A percentile compares a stretch with the other conserved stretches of the same genome.
Conservation (phyloP, 2,797 vertebrate species). For the Sebastes taczanowskii region DNA sequence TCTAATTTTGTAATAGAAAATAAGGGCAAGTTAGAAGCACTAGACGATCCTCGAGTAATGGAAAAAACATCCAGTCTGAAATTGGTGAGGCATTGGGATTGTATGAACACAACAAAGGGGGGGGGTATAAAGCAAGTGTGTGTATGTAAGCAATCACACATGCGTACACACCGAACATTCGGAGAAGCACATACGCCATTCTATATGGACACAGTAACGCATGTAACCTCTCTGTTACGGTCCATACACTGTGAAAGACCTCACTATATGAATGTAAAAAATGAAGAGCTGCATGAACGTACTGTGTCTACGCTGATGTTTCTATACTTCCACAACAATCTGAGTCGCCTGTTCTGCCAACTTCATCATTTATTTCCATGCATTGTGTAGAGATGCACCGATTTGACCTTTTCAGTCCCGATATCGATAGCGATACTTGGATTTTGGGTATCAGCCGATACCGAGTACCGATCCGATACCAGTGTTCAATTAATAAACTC, state of each 20-base stretch:
- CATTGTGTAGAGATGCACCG: not conserved
- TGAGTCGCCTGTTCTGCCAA: not conserved
- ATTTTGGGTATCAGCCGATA: too few species aligned
- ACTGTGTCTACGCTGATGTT: not conserved
- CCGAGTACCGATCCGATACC: too few species aligned
- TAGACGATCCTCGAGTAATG: conserved; percentile 72
- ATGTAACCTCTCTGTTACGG: not conserved
- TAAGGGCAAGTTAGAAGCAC: conserved; percentile 74
- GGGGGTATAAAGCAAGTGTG: conserved; percentile 6
- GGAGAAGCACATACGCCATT: not conserved
- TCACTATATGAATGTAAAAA: not conserved
- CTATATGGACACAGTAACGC: conserved; percentile 3
- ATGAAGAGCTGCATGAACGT: not conserved
- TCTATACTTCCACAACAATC: not conserved
- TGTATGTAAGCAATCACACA: not conserved
- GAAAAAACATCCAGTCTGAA: conserved; percentile 70
- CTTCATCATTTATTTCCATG: conserved; percentile 17
- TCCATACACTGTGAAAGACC: not conserved
- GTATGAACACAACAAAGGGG: conserved; percentile 56
- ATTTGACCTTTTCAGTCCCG: too few species aligned
- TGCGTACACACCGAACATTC: conserved; percentile 6
- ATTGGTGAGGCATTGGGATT: conserved; percentile 49
- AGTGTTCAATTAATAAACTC: too few species aligned
- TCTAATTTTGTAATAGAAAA: conserved; percentile 87
- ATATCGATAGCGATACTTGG: too few species aligned